phyloP scores from a whole-genome alignment of 2,113 vertebrate species.

The Rhipidura dahli region DNA sequence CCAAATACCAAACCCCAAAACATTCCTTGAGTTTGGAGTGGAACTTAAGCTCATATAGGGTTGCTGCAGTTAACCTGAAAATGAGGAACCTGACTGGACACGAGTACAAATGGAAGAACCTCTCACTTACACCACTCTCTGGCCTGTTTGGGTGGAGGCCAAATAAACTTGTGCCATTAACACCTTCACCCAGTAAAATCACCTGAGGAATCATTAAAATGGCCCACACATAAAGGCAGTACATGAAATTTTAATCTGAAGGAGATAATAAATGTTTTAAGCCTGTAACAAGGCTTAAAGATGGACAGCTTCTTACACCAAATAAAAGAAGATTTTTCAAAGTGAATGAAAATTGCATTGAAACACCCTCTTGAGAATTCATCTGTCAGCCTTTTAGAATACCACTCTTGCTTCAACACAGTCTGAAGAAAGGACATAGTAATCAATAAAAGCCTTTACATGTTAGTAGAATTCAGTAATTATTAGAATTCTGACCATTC shows the following conservation, averaged over 20 bases:
- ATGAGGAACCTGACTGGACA: not conserved
- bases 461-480: not conserved
- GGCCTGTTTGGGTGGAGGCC: not conserved
- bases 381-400: not conserved
- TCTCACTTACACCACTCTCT: not conserved
- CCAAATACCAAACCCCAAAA: not conserved
- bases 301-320: not conserved
- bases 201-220: not conserved
- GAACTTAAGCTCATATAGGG: not conserved
- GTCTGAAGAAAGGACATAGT: not conserved
- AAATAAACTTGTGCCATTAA: not conserved
- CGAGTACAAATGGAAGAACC: rapidly evolving
- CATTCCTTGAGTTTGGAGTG: not conserved
- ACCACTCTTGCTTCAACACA: not conserved
- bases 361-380: not conserved
- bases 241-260: not conserved
- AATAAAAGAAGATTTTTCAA: not conserved
- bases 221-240: not conserved
- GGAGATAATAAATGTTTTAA: not conserved
- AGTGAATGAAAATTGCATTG: not conserved
- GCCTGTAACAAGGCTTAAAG: not conserved
- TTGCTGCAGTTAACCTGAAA: not conserved
- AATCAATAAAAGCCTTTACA: not conserved
- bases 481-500: not conserved
- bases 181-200: not conserved